Evolutionary conservation across 2,113 vertebrate species (phyloP).

Genomic region (Cisticola juncidis): DNA sequence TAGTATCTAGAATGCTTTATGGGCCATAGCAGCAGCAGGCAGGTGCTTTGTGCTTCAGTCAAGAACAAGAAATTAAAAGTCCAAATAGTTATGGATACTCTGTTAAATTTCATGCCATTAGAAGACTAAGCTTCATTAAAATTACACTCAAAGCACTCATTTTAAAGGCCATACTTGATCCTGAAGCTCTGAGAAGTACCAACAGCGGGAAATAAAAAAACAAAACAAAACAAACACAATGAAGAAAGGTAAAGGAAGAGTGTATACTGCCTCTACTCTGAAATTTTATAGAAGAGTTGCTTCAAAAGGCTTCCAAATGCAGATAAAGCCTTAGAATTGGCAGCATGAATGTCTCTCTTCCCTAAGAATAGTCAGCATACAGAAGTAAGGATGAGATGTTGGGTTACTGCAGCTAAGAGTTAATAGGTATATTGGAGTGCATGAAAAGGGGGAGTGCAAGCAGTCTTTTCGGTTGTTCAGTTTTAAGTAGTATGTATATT

Average conservation of each 20-base stretch:
- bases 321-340: constrained; percentile 13
- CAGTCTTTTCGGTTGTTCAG: neutral
- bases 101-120: neutral
- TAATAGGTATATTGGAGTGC: neutral
- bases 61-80: neutral
- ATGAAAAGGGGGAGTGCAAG: neutral
- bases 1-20: neutral
- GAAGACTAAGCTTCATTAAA: neutral
- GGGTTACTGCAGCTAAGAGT: neutral
- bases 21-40: neutral
- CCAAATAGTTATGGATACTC: neutral
- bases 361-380: neutral
- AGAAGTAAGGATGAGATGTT: constrained; percentile 13
- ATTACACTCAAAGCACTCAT: neutral
- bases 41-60: neutral
- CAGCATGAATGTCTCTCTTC: neutral
- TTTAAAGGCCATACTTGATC: neutral
- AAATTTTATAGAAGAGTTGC: neutral
- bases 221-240: no score
- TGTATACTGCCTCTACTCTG: neutral
- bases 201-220: neutral
- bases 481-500: neutral
- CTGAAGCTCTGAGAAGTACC: neutral
- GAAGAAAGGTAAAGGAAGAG: neutral
- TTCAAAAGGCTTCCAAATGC: constrained; percentile 1